Percentiles rank a stretch among this genome's conserved stretches.
These are phyloP conservation scores for Sebastes itinus DNA, from an alignment of 2,797 vertebrate species.

Conservation along the genomic window DNA sequence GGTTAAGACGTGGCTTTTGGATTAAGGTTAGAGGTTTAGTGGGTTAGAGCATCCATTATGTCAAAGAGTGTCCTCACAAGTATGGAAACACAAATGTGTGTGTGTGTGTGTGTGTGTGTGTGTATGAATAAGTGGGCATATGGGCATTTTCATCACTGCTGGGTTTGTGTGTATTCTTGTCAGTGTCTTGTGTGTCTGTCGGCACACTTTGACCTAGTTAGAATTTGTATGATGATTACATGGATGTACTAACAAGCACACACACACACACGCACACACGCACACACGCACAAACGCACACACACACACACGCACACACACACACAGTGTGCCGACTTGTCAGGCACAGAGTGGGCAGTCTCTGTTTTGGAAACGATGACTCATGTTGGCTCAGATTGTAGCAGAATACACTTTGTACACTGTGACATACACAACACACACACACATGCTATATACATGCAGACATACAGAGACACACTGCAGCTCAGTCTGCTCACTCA, in stretches of 20 bases:
- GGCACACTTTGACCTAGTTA: conserved; percentile 16
- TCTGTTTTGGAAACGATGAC: conserved; percentile 65
- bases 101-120: background rate
- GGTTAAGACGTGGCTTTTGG: background rate
- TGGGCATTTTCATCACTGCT: conserved; percentile 9
- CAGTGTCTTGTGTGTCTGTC: conserved; percentile 7
- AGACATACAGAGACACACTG: background rate
- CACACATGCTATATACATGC: background rate
- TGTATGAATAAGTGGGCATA: background rate
- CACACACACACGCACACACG: background rate
- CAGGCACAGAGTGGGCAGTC: conserved; percentile 41
- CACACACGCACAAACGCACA: background rate
- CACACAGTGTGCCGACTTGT: conserved; percentile 1
- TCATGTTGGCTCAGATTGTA: conserved; percentile 40
- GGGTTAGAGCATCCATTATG: background rate
- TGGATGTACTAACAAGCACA: background rate
- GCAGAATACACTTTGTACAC: background rate
- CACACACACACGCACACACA: background rate
- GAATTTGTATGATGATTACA: conserved; percentile 11
- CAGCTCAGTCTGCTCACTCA: background rate
- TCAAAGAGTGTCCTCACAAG: background rate
- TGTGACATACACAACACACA: background rate
- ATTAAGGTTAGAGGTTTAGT: background rate
- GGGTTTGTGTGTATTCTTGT: conserved; percentile 11
- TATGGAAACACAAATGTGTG: background rate